Evolutionary conservation across 1,140 invertebrate species (phyloP), one percentile per base, ranked within the genome.

Genomic region (Metopolophium dirhodum): DNA sequence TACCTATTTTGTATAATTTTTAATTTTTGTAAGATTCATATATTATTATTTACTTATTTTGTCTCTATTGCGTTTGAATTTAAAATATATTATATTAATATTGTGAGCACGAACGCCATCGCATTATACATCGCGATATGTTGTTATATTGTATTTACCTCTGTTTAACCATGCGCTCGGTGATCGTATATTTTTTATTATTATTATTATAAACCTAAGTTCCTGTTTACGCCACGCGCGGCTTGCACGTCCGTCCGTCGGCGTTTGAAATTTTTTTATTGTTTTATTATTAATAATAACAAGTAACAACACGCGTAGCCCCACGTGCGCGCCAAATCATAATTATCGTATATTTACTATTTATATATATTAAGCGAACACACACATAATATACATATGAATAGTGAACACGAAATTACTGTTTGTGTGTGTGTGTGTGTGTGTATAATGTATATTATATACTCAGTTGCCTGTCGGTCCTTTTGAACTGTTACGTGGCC

Each of bases 201-300:
- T 88, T 88, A 51, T 51, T 90, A 90, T 90, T 61, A 90, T 90
- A 90, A 90, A 90, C 88, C 88, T 61, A 90, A 90, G 88, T 61
- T 90, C 88, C 88, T 90, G 88, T 90, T 90, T 90, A 90, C 88
- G 23, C 37, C 88, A 90, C 23, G 37, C 23, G 37, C 23, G n/a
- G 30, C 87, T 49, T 26, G 18, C 47, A 22, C 61, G 61, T 18
- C 61, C 86, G 22, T 57, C 54, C 88, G 54, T 61, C 35, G 35
- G 26, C 22, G 26, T 90, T 90, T 61, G 23, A 37, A 23, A 41
- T 41, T 90, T 61, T 54, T 90, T 90, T 61, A 90, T 90, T 90
- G 37, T 90, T 90, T 61, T 90, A 61, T 41, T 90, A 61, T 41
- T 90, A 61, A 86, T 86, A 86, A 86, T 30, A 47, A 86, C 61